Evolutionary conservation across 2,888 invertebrate species (phyloP).

Genomic region (Erebia epiphron): DNA sequence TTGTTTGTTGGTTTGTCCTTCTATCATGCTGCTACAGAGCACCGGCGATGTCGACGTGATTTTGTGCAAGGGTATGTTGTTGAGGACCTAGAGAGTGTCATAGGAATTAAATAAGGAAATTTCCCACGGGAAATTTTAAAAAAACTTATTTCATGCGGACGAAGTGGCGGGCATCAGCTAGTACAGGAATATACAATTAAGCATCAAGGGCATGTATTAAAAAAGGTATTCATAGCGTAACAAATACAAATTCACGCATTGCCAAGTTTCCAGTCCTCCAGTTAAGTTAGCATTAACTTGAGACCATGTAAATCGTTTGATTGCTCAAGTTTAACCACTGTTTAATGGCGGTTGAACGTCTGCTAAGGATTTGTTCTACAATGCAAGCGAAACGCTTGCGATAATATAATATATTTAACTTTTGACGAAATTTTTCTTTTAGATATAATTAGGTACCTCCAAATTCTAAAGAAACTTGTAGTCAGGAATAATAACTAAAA

Average conservation of each 20-base stretch:
- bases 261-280: neutral
- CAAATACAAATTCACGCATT: neutral
- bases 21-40: too few species aligned
- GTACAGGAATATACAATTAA: neutral
- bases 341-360: conserved; percentile 24
- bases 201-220: neutral
- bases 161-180: too few species aligned
- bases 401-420: neutral
- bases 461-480: too few species aligned
- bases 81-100: too few species aligned
- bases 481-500: too few species aligned
- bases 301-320: conserved; percentile 29
- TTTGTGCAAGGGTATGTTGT: too few species aligned
- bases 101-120: too few species aligned
- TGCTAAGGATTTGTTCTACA: neutral
- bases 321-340: conserved; percentile 26
- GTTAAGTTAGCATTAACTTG: neutral
- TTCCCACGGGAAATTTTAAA: too few species aligned
- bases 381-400: neutral
- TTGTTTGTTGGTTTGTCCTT: too few species aligned
- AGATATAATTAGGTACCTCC: too few species aligned
- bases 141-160: too few species aligned
- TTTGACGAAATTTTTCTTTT: neutral
- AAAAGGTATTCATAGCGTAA: neutral
- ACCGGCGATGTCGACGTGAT: too few species aligned